These are phyloP conservation scores for Drosophila paulistorum DNA, from an alignment of 1,140 invertebrate genomes.

Conservation along the genomic window DNA sequence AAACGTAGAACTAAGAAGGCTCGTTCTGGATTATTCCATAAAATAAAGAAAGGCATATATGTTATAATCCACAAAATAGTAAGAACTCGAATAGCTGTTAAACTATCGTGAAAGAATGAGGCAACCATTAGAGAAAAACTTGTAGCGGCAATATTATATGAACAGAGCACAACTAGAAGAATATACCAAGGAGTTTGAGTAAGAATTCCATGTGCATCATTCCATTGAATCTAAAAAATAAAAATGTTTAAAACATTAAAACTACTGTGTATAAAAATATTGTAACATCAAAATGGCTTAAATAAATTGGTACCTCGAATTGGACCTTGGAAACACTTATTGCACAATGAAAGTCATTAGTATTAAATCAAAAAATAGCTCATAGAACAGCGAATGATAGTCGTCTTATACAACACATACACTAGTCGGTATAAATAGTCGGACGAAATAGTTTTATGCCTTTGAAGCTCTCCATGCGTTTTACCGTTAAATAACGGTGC, in stretches of 20 bases:
- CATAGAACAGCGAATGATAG: too few relatives aligned
- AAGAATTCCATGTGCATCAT: slow-evolving; percentile 31
- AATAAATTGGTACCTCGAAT: too few relatives aligned
- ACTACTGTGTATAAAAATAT: too few relatives aligned
- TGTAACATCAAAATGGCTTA: too few relatives aligned
- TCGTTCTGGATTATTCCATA: slow-evolving; percentile 38
- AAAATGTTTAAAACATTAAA: background rate
- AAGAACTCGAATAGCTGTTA: slow-evolving; percentile 32
- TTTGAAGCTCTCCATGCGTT: too few relatives aligned
- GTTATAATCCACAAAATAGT: slow-evolving; percentile 53
- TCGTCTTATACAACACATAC: too few relatives aligned
- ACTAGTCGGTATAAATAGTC: too few relatives aligned
- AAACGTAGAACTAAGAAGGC: slow-evolving; percentile 5
- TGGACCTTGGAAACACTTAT: too few relatives aligned
- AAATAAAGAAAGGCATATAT: slow-evolving; percentile 57
- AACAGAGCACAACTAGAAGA: slow-evolving; percentile 33
- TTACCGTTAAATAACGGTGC: too few relatives aligned
- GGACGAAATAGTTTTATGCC: too few relatives aligned
- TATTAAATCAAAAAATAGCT: too few relatives aligned
- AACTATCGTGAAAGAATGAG: slow-evolving; percentile 44
- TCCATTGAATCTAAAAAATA: slow-evolving; percentile 56
- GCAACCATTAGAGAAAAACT: slow-evolving; percentile 53
- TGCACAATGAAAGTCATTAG: too few relatives aligned
- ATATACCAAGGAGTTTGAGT: slow-evolving; percentile 43
- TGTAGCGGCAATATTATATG: slow-evolving; percentile 39